Percentiles rank a stretch among this genome's conserved stretches.
Evolutionary conservation across 2,797 vertebrate genomes (phyloP).

Genomic region (Neoniphon sammara): DNA sequence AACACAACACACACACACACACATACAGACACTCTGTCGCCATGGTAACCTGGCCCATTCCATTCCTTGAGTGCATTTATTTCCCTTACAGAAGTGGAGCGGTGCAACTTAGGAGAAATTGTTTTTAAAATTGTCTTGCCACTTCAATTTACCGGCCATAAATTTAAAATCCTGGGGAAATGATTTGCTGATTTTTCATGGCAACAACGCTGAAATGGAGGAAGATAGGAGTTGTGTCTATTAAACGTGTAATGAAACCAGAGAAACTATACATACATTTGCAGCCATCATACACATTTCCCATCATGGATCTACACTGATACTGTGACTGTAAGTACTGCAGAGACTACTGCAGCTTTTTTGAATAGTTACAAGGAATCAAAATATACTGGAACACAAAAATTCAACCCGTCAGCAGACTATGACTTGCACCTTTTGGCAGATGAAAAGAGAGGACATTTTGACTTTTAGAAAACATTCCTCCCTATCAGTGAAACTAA

Average conservation of each 20-base stretch:
- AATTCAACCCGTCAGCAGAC: constrained; percentile 18
- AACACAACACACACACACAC: neutral
- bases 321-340: constrained; percentile 18
- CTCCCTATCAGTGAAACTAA: constrained; percentile 11
- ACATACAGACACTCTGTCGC: constrained; percentile 67
- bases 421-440: constrained; percentile 37
- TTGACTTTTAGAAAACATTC: constrained; percentile 16
- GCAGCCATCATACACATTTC: constrained; percentile 13
- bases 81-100: constrained; percentile 72
- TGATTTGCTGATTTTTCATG: constrained; percentile 68
- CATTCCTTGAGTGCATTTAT: constrained; percentile 71
- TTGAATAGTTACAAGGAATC: neutral
- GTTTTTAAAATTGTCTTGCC: constrained; percentile 83
- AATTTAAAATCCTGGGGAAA: constrained; percentile 77
- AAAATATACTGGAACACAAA: neutral
- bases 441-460: neutral
- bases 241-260: constrained; percentile 46
- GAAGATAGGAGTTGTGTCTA: constrained; percentile 51
- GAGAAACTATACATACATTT: constrained; percentile 32
- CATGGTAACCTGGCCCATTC: constrained; percentile 77
- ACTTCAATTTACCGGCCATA: constrained; percentile 80
- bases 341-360: neutral
- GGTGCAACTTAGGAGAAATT: constrained; percentile 81
- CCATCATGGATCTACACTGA: constrained; percentile 7
- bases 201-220: constrained; percentile 60